Conservation (phyloP, 2,888 invertebrate genomes). For the Diarsia brunnea region DNA sequence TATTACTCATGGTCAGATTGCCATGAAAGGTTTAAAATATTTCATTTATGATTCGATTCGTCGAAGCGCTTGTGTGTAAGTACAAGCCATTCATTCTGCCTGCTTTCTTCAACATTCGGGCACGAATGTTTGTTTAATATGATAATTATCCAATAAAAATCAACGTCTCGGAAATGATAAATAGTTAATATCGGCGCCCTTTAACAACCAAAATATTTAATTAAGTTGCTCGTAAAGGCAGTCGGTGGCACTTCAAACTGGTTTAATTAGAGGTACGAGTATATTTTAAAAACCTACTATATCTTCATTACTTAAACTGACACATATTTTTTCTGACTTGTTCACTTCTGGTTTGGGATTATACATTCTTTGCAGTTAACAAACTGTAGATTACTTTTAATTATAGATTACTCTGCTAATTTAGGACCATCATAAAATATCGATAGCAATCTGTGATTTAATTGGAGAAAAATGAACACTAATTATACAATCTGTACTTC, state of each 20-base stretch:
- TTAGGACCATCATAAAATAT: background rate
- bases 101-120: slow-evolving; percentile 37
- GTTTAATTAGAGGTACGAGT: slow-evolving; percentile 63
- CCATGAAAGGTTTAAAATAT: slow-evolving; percentile 47
- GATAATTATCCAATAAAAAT: slow-evolving; percentile 79
- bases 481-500: background rate
- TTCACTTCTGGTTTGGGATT: slow-evolving; percentile 22
- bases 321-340: slow-evolving; percentile 9
- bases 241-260: slow-evolving; percentile 70
- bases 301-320: slow-evolving; percentile 51
- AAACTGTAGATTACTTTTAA: slow-evolving; percentile 3
- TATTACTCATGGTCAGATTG: slow-evolving; percentile 30
- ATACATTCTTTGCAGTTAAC: background rate
- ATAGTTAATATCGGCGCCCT: slow-evolving; percentile 78
- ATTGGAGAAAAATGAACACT: background rate
- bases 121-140: slow-evolving; percentile 65
- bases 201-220: slow-evolving; percentile 79
- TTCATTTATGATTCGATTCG: slow-evolving; percentile 41
- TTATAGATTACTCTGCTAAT: background rate
- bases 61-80: slow-evolving; percentile 33
- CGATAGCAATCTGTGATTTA: slow-evolving; percentile 2
- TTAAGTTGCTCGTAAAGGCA: slow-evolving; percentile 73
- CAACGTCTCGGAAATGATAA: slow-evolving; percentile 83
- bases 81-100: slow-evolving; percentile 22
- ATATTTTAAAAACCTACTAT: slow-evolving; percentile 43